These are phyloP conservation scores for Drosophila kambysellisi DNA, from an alignment of 2,888 invertebrate genomes.

Conservation along the genomic window DNA sequence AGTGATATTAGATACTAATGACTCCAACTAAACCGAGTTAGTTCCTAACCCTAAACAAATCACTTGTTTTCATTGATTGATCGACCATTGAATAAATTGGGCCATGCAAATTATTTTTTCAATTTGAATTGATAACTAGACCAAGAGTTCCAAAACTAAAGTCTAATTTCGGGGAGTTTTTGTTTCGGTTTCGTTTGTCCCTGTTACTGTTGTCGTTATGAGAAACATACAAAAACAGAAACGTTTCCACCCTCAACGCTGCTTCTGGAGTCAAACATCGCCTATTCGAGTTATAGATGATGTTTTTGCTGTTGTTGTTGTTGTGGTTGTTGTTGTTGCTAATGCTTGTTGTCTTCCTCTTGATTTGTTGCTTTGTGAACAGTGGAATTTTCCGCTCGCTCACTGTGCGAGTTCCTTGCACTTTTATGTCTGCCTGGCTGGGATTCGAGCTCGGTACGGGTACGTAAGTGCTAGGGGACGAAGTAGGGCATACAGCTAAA, in stretches of 20 bases:
- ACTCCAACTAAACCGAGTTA: background rate
- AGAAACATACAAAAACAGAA: constrained; percentile 39
- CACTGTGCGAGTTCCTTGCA: constrained; percentile 59
- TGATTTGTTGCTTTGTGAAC: constrained; percentile 19
- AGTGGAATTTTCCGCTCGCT: constrained; percentile 83
- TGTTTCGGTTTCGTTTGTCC: constrained; percentile 20
- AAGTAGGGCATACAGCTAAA: constrained; percentile 45
- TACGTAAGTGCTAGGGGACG: constrained; percentile 31
- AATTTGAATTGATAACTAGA: constrained; percentile 66
- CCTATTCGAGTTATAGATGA: constrained; percentile 12
- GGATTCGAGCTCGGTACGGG: constrained; percentile 32
- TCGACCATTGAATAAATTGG: constrained; percentile 48
- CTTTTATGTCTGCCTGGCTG: constrained; percentile 71
- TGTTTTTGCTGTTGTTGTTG: constrained; percentile 2
- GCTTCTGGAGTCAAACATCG: constrained; percentile 28
- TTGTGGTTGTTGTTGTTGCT: constrained; percentile 27
- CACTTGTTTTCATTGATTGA: constrained; percentile 60
- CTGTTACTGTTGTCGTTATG: constrained; percentile 54
- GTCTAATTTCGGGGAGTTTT: constrained; percentile 78
- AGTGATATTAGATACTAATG: constrained; percentile 27
- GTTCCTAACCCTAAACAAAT: constrained; percentile 21
- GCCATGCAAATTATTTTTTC: constrained; percentile 62
- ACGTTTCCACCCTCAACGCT: constrained; percentile 59
- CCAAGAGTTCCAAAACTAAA: constrained; percentile 49
- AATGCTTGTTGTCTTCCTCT: constrained; percentile 17